These are phyloP conservation scores for Dicaeum eximium DNA, from an alignment of 2,113 vertebrate species.

Conservation along the genomic window DNA sequence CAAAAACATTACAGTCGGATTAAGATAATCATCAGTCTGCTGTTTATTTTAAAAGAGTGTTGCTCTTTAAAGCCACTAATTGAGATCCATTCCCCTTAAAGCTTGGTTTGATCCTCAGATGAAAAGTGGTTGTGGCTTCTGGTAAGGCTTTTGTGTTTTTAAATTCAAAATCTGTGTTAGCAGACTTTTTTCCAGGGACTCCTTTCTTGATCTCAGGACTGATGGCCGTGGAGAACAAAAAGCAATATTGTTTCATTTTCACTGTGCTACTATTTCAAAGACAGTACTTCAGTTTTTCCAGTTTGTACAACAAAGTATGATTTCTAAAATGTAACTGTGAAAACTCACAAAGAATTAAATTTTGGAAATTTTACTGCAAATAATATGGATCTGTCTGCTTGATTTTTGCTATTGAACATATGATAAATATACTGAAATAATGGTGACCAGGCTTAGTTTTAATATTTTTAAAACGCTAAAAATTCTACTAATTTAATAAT, in stretches of 20 bases:
- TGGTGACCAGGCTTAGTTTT: background rate
- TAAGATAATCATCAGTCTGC: background rate
- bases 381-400: background rate
- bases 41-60: background rate
- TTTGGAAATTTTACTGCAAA: background rate
- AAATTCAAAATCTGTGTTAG: background rate
- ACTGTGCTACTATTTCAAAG: background rate
- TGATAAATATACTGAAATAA: background rate
- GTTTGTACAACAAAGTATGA: background rate
- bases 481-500: background rate
- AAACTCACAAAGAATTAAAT: background rate
- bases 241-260: background rate
- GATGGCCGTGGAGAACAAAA: background rate
- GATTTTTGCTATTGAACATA: background rate
- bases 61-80: background rate
- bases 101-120: background rate
- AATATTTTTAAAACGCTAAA: background rate
- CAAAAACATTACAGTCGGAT: background rate
- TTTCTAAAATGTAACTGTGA: background rate
- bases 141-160: background rate
- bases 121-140: background rate
- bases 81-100: background rate
- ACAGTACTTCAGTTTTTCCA: background rate
- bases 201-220: background rate
- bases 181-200: background rate